Evolutionary conservation across 2,888 invertebrate genomes (phyloP).

Genomic region (Meteorus colon): DNA sequence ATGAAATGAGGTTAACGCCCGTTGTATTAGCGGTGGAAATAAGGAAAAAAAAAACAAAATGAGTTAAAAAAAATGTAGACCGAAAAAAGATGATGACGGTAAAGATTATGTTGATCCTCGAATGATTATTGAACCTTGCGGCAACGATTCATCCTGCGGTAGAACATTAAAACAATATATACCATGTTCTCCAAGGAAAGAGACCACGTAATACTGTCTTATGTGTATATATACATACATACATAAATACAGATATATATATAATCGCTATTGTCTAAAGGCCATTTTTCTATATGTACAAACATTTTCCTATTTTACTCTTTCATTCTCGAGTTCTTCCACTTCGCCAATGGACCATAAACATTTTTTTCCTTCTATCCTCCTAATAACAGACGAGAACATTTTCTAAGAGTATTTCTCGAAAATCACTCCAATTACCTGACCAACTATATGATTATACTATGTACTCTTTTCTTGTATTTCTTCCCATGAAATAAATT

Average conservation of each 20-base stretch:
- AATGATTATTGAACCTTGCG: slow-evolving; percentile 16
- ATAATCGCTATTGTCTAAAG: slow-evolving; percentile 12
- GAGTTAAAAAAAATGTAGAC: background rate
- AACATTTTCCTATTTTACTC: slow-evolving; percentile 6
- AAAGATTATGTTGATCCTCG: background rate
- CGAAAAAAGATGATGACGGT: background rate
- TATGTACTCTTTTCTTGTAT: background rate
- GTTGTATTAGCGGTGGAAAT: background rate
- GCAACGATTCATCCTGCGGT: slow-evolving; percentile 12
- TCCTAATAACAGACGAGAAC: slow-evolving; percentile 3
- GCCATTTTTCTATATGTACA: slow-evolving; percentile 3
- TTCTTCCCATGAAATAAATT: slow-evolving; percentile 17
- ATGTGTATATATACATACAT: background rate
- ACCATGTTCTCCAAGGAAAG: background rate
- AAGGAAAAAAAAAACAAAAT: background rate
- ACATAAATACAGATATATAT: background rate
- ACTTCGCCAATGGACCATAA: slow-evolving; percentile 15
- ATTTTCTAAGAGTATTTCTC: slow-evolving; percentile 18
- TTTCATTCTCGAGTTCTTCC: slow-evolving; percentile 6
- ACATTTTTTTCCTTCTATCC: slow-evolving; percentile 8
- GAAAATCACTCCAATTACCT: slow-evolving; percentile 15
- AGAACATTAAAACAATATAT: background rate
- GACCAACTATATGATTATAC: background rate
- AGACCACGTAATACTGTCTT: background rate
- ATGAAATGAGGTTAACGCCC: background rate